Evolutionary conservation across 2,888 invertebrate genomes (phyloP).

Genomic region (Suillia variegata): DNA sequence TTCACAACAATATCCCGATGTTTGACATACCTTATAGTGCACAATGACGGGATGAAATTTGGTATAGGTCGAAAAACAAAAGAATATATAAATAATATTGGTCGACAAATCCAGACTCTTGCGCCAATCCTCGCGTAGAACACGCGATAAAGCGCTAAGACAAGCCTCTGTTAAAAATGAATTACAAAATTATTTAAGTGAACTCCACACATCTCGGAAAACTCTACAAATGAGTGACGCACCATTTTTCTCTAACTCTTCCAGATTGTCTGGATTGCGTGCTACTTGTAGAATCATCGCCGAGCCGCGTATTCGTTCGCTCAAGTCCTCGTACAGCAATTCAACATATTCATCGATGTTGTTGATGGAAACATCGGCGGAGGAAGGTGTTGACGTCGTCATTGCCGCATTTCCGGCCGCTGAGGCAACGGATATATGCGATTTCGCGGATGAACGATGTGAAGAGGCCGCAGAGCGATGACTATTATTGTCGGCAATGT

Average conservation of each 20-base stretch:
- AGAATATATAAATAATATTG: slow-evolving; percentile 95
- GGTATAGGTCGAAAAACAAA: slow-evolving; percentile 94
- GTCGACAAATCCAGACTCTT: slow-evolving; percentile 94
- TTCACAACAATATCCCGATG: background rate
- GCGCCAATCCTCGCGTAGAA: slow-evolving; percentile 97
- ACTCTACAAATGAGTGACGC: slow-evolving; percentile 32
- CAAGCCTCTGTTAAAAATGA: slow-evolving; percentile 74
- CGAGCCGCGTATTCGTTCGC: slow-evolving; percentile 92
- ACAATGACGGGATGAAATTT: slow-evolving; percentile 94
- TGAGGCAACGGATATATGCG: slow-evolving; percentile 32
- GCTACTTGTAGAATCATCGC: slow-evolving; percentile 89
- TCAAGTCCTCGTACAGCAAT: slow-evolving; percentile 91
- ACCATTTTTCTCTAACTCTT: slow-evolving; percentile 94
- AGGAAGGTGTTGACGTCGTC: slow-evolving; percentile 43
- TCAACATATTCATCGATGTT: slow-evolving; percentile 94
- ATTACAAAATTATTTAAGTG: background rate
- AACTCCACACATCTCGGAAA: background rate
- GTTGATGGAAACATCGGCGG: slow-evolving; percentile 74
- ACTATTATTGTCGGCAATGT: slow-evolving; percentile 53
- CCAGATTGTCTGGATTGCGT: slow-evolving; percentile 91
- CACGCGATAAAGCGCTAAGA: slow-evolving; percentile 92
- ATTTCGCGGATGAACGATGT: slow-evolving; percentile 42
- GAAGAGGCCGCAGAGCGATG: slow-evolving; percentile 45
- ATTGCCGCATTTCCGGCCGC: slow-evolving; percentile 30
- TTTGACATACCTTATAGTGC: slow-evolving; percentile 80